Base-by-base conservation (phyloP, 2,113 vertebrate genomes). In the Tonatia bakeri region DNA sequence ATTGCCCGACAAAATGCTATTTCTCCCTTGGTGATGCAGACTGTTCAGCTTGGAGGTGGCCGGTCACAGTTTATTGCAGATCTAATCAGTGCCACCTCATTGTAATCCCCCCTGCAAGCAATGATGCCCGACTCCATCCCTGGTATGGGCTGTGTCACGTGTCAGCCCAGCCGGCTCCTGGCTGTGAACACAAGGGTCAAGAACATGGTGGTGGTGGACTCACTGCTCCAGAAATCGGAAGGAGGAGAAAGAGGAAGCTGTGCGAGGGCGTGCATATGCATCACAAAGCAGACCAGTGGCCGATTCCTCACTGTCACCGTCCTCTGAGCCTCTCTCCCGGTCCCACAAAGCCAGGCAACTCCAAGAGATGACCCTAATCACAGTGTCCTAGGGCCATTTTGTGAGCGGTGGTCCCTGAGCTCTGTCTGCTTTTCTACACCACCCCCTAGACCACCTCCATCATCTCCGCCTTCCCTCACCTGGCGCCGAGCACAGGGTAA, bases 11-110 rank as follows among this genome's bases (percentile, higher is more conserved):
- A 90, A 73, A 69, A 76, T 28, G 20, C 24, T n/a, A 20, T 72
- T 73, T 28, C 40, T 82, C 93, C 73, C 72, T 36, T 50, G 67
- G 73, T 20, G n/a, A 54, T 40, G n/a, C 40, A 67, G 33, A 33
- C 20, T 50, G 13, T 56, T 94, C 24, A 28, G 43, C 67, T 94
- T 56, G 38, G 92, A 89, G 91, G 77, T 86, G 76, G 47, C 54
- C 50, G 15, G 87, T 59, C 28, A 82, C 64, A 19, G 64, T 86
- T 95, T 70, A 83, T 17, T 36, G 17, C 31, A 36, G 19, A 65
- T 86, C 47, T 93, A 52, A 79, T 80, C 85, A 79, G 67, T 40
- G 45, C 15, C 36, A 79, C 22, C 13, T 73, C 19, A 20, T 84
- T 10, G 36, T 50, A 86, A 90, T 22, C 28, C 40, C 28, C 43